Evolutionary conservation across 2,888 invertebrate species (phyloP), one percentile per base, ranked within the genome.

Genomic region (Amphimallon solstitiale): DNA sequence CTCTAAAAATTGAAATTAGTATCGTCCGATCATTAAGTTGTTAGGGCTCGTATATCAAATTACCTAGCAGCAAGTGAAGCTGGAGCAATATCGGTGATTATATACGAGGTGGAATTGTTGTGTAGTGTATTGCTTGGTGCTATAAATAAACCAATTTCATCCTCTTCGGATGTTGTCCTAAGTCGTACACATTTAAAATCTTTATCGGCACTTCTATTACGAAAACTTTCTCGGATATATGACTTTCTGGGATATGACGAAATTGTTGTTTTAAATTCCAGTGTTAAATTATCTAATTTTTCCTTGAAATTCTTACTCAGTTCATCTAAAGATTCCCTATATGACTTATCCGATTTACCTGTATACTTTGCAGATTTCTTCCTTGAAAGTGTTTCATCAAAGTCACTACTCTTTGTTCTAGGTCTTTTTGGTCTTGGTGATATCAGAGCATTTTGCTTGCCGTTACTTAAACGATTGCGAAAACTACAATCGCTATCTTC

Each of bases 41-140:
- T n/a, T n/a, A n/a, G n/a, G n/a, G n/a, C n/a, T n/a, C n/a, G n/a
- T n/a, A 51, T 40, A 51, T 51, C 29, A 49, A 68, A 74, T 73
- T 78, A 86, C 86, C 84, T 84, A 73, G 83, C 81, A 6, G 86
- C 85, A 43, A 83, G 79, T 45, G 86, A 85, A 67, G 82, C 84
- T 35, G 83, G 81, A 67, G 83, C 79, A 70, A 87, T 84, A 61
- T 81, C 81, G 5, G 83, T 81, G 60, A 87, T 84, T 67, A 84
- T 77, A 71, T 85, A 86, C 69, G 81, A 78, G 10, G 76, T 73
- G 17, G 71, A 67, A 19, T 69, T 56, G 5, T 68, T 48, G n/a
- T 68, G 71, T 37, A 74, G 70, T 17, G 71, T 35, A 4, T 69
- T 40, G 12, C 67, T 71, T 21, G 74, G 72, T 17, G 72, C 75